Evolutionary conservation across 1,140 invertebrate species (phyloP), one percentile per base, ranked within the genome.

Genomic region (Magallana angulata): DNA sequence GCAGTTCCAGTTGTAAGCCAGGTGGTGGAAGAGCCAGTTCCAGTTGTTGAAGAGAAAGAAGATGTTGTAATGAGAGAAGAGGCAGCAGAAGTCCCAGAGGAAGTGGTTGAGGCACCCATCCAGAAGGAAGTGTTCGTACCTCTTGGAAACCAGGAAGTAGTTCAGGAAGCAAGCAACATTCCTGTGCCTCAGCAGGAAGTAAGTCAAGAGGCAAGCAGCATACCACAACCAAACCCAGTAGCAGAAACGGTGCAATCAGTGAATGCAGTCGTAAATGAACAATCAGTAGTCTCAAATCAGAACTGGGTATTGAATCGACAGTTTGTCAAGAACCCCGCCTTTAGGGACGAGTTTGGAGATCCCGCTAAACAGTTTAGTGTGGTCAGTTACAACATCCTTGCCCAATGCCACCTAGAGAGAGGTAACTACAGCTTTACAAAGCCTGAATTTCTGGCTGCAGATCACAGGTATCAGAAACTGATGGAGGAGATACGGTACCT

Each of bases 371-470:
- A 91, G 24, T 95, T 94, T 90, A 92, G 91, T 84, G 84, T 94
- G 9, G 93, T 93, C 57, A 93, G 91, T 84, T 95, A 95, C 87
- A 95, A 95, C 86, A 93, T 95, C 62, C 89, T 95, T 82, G 94
- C 94, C 24, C 94, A 94, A 60, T 95, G 94, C 89, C 92, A 93
- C 86, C 81, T 92, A 76, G 86, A 87, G 18, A 91, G 89, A 82
- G 84, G 90, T 80, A 92, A 93, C 85, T 95, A 95, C 91, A 91
- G 89, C 80, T 94, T 92, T 86, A 93, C 93, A 18, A 85, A 91
- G 56, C 71, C 86, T 2, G 88, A 93, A 86, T 92, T 89, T 82
- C 85, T 94, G 57, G 82, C 90, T 9, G 88, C 92, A 30, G 86
- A 90, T 24, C 90, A 92, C 83, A 89, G 94, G 9, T 92, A 94